These are phyloP conservation scores for Rhegmatorhina hoffmannsi DNA, from an alignment of 2,113 vertebrate species.

Conservation along the genomic window DNA sequence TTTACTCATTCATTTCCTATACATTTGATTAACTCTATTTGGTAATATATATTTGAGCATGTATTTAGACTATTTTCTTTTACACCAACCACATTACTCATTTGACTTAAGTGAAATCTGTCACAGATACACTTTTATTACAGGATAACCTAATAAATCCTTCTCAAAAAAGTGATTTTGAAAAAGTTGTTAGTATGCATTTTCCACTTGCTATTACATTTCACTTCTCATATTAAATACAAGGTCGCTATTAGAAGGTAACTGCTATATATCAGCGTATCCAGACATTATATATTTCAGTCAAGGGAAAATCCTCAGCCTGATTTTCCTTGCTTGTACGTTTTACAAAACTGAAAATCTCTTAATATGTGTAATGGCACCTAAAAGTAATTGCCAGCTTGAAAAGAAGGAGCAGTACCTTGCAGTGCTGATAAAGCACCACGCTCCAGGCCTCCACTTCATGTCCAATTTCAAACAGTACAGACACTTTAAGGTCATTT, in stretches of 20 bases:
- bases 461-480: neutral
- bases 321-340: neutral
- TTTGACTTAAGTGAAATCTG: neutral
- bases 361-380: accelerated
- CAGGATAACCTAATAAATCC: neutral
- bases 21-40: neutral
- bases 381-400: neutral
- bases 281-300: neutral
- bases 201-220: neutral
- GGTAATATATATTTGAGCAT: neutral
- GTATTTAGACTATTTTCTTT: neutral
- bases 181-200: neutral
- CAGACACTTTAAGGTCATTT: neutral
- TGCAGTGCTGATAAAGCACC: neutral
- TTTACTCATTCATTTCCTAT: neutral
- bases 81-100: neutral
- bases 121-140: neutral
- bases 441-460: neutral
- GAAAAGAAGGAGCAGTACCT: neutral
- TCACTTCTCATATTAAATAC: neutral
- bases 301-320: neutral
- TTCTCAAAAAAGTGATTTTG: neutral
- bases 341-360: neutral
- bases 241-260: neutral
- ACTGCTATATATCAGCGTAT: neutral